Evolutionary conservation across 2,113 vertebrate genomes (phyloP).

Genomic region (Cisticola juncidis): DNA sequence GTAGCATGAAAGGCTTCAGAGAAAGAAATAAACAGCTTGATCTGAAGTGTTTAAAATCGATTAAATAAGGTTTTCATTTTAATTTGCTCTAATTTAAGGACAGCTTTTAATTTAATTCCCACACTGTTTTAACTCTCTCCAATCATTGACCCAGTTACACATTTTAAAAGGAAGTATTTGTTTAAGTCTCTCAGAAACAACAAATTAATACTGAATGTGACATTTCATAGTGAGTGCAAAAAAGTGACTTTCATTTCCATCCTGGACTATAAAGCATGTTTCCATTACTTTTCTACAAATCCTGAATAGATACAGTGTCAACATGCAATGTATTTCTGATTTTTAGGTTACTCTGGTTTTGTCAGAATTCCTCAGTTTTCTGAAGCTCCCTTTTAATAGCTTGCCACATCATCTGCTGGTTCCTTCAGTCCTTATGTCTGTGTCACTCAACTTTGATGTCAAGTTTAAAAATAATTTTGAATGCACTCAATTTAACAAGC

Average conservation of each 20-base stretch:
- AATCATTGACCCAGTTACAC: conserved; percentile 1
- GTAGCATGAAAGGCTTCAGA: conserved; percentile 49
- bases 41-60: conserved; percentile 56
- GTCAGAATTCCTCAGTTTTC: not conserved
- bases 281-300: not conserved
- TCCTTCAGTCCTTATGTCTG: not conserved
- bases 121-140: not conserved
- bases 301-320: not conserved
- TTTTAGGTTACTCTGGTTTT: not conserved
- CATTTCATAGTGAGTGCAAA: not conserved
- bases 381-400: not conserved
- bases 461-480: conserved; percentile 3
- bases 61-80: conserved; percentile 44
- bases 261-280: not conserved
- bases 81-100: conserved; percentile 34
- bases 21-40: conserved; percentile 58
- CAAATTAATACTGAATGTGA: not conserved
- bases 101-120: conserved; percentile 40
- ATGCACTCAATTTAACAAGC: not conserved
- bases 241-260: not conserved
- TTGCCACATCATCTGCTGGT: not conserved
- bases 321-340: not conserved
- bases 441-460: not conserved
- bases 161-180: not conserved
- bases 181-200: not conserved